These are phyloP conservation scores for Montipora cactus DNA, from an alignment of 64 coral and sea anemone species.

Conservation along the genomic window DNA sequence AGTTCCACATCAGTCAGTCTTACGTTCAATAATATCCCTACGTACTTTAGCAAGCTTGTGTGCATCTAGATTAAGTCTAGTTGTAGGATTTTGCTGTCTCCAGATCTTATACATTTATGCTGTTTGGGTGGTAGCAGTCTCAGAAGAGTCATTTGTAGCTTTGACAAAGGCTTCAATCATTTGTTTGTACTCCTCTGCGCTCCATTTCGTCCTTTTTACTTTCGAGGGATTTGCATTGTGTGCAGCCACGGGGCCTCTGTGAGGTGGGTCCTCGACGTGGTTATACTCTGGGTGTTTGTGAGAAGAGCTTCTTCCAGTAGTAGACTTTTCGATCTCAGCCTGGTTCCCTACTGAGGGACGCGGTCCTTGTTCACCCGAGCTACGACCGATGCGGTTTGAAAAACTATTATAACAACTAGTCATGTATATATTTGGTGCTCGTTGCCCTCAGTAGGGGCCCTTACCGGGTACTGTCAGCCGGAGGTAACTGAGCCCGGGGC, in stretches of 20 bases:
- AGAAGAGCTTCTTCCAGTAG: constrained; percentile 48
- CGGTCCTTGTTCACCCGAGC: constrained; percentile 49
- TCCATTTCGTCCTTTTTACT: constrained; percentile 31
- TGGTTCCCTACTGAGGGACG: constrained; percentile 50
- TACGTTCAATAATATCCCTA: too few relatives aligned
- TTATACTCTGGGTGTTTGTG: not conserved
- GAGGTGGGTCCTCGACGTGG: not conserved
- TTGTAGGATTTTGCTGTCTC: too few relatives aligned
- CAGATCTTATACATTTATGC: too few relatives aligned
- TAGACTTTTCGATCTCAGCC: constrained; percentile 26
- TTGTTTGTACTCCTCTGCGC: constrained; percentile 48
- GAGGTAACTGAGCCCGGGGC: too few relatives aligned
- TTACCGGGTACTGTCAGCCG: too few relatives aligned
- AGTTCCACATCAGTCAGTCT: too few relatives aligned
- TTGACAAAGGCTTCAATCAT: constrained; percentile 6
- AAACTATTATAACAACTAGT: too few relatives aligned
- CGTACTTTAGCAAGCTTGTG: too few relatives aligned
- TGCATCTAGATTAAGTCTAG: too few relatives aligned
- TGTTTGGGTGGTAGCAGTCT: too few relatives aligned
- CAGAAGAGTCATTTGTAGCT: too few relatives aligned
- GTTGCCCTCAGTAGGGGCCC: not conserved
- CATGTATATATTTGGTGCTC: not conserved
- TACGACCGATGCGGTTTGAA: constrained; percentile 39
- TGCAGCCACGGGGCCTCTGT: not conserved
- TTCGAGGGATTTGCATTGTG: not conserved